Evolutionary conservation across 2,888 invertebrate species (phyloP), one percentile per base, ranked within the genome.

Genomic region (Malthinus flaveolus): DNA sequence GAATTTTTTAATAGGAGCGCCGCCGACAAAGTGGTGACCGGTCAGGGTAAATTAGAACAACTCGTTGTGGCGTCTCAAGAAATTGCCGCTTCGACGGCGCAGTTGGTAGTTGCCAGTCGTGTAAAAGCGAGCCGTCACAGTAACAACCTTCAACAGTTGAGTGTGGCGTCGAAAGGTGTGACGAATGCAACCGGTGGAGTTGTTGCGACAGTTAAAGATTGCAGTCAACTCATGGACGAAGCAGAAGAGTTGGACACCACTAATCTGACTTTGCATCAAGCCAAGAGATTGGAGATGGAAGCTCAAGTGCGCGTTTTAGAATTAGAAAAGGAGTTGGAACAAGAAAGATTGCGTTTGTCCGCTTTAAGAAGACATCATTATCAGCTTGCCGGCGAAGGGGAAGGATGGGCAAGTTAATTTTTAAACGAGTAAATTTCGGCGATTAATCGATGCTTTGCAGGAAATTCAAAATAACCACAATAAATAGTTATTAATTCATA

Each of bases 281-380:
- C 97, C 1, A 97, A 99, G 74, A 87, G 93, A 34, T 82, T 94
- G 69, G 98, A 99, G 83, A 97, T 99, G 94, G 97, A 99, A 79
- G 90, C 95, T 66, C 97, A 97, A 80, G 95, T 97, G 39, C 87
- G 92, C 71, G 92, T 97, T 58, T 82, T 99, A 65, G 95, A 97
- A 80, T 81, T 97, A 67, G 97, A 99, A 78, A 90, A 90, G 64
- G 89, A 91, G 53, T 81, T 99, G 64, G 93, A 94, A 74, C 90
- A 89, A 65, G 97, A 98, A 81, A 84, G 98, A 62, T 83, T 88
- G 64, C 84, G 88, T 64, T 82, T 99, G 65, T 87, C 95, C 23
- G 90, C 94, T 58, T 84, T 99, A 57, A 84, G 98, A 61, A 90
- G 91, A 73, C 88, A 93, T 66, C 97, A 98, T 81, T 99, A 99